Conservation (phyloP, 2,888 invertebrate species). For the Standfussiana lucernea region DNA sequence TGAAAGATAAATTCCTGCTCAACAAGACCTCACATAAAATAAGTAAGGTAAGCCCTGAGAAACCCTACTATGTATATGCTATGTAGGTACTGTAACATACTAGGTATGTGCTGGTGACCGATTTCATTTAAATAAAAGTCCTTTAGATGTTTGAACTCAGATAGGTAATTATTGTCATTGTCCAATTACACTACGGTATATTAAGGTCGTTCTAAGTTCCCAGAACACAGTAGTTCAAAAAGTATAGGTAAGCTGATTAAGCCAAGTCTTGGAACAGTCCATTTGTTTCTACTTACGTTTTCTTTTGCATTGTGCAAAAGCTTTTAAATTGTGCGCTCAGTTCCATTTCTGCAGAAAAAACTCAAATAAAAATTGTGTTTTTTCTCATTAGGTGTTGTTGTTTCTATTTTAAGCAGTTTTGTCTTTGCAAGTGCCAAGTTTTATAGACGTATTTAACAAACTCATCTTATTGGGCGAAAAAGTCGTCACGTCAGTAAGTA, state of each 20-base stretch:
- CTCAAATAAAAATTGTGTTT: background rate
- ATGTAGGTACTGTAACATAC: background rate
- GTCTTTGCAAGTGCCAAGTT: background rate
- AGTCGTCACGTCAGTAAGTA: background rate
- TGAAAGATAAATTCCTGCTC: background rate
- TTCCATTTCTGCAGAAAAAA: background rate
- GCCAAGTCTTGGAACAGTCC: constrained; percentile 8
- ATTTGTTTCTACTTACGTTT: constrained; percentile 15
- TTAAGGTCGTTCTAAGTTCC: constrained; percentile 29
- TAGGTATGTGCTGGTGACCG: background rate
- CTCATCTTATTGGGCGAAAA: background rate
- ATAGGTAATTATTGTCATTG: background rate
- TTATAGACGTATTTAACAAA: background rate
- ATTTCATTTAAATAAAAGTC: background rate
- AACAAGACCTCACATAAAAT: background rate
- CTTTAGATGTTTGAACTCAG: background rate
- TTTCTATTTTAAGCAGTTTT: background rate
- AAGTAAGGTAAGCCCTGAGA: background rate
- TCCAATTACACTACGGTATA: background rate
- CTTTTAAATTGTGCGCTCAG: no score
- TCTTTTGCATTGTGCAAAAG: constrained; percentile 12
- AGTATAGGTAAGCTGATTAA: constrained; percentile 34
- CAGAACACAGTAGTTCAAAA: constrained; percentile 25
- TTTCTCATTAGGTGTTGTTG: background rate
- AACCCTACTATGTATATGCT: constrained; percentile 11